Percentiles rank a stretch among this genome's conserved stretches.
These are phyloP conservation scores for Garrulus glandarius DNA, from an alignment of 2,797 vertebrate genomes.

Conservation along the genomic window DNA sequence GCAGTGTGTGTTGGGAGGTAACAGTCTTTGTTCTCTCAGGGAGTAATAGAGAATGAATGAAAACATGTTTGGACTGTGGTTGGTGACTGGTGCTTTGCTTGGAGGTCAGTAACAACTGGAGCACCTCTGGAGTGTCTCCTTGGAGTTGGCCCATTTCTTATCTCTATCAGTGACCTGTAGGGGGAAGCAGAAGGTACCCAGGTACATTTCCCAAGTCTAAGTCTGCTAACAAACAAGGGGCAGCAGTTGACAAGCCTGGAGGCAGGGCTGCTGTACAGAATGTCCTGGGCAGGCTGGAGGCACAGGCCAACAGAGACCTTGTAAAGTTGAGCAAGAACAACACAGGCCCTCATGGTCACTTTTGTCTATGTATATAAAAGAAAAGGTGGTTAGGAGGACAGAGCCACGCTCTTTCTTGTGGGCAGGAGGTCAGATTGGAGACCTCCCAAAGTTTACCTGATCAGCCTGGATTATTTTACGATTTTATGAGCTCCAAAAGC, in stretches of 20 bases:
- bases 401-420: not conserved
- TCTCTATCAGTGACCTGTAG: not conserved
- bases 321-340: not conserved
- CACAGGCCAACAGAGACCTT: not conserved
- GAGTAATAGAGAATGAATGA: not conserved
- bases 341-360: accelerated
- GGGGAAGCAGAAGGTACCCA: not conserved
- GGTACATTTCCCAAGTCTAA: not conserved
- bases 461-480: not conserved
- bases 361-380: not conserved
- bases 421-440: not conserved
- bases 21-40: not conserved
- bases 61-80: not conserved
- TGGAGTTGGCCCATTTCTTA: not conserved
- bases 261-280: not conserved
- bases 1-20: not conserved
- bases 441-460: not conserved
- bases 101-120: not conserved
- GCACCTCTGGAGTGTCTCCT: not conserved
- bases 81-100: not conserved
- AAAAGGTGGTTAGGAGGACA: not conserved
- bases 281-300: not conserved
- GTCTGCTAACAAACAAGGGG: accelerated
- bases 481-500: not conserved
- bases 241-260: not conserved